Base-by-base conservation (phyloP, 2,113 vertebrate genomes). In the Syrmaticus mikado region DNA sequence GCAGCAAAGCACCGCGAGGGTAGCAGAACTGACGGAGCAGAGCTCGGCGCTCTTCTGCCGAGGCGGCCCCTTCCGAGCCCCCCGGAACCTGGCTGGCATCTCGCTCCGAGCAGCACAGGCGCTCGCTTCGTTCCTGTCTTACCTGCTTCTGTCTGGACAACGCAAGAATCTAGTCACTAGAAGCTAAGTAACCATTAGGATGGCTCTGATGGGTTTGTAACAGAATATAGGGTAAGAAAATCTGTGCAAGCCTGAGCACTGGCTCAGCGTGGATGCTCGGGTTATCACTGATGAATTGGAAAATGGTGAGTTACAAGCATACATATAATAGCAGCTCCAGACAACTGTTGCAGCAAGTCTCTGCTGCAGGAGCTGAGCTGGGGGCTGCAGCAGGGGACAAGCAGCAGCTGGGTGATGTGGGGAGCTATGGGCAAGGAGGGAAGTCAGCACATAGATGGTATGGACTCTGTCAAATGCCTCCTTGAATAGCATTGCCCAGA, bases 1-100 rank as follows among this genome's bases (percentile, higher is more conserved):
- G 92, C 93, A 95, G 85, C 82, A 83, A 34, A 77, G 65, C 85
- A 40, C 80, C 6, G 4, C 45, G 76, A 19, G 52, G 85, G 11
- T 32, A 34, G 41, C 2, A 21, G 57, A 32, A 43, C 50, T 15
- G 82, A 22, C 62, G 8, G 87, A 57, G 6, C 18, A 0, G 11
- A 6, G 27, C 67, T n/a, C 34, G 2, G 13, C 1, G 13, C 4
- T 30, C 19, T 8, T 21, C n/a, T 21, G 4, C 55, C 4, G 2
- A 45, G n/a, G 48, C 58, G 15, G 36, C 53, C 10, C 30, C 28
- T 17, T 11, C 14, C 28, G 30, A 19, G 10, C 8, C 28, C 14
- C 28, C n/a, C 6, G 6, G 32, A 1, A 16, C 15, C 32, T 5
- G 22, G 12, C 34, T 36, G 18, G 17, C 14, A 1, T 8, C n/a